These are phyloP conservation scores for Sinhomidia bicolor DNA, from an alignment of 2,888 invertebrate genomes.

Conservation along the genomic window DNA sequence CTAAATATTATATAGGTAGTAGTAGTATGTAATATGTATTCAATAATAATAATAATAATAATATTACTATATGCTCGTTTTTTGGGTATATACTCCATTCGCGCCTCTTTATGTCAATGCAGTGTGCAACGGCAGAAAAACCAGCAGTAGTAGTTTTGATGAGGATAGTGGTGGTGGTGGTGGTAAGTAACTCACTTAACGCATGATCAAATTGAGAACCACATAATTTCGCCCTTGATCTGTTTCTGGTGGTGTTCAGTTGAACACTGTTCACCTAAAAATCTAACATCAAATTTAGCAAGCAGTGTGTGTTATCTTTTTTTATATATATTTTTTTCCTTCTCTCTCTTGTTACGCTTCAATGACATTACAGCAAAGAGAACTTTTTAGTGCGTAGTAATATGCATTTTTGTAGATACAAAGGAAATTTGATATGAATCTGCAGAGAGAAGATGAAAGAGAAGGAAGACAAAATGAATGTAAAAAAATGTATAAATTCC, in stretches of 20 bases:
- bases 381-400: conserved; percentile 22
- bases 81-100: not conserved
- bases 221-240: conserved; percentile 73
- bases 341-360: not conserved
- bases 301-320: conserved; percentile 1
- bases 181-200: conserved; percentile 61
- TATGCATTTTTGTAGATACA: not conserved
- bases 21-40: too few relatives aligned
- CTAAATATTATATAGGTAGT: too few relatives aligned
- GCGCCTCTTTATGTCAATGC: too few relatives aligned
- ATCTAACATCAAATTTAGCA: conserved; percentile 31
- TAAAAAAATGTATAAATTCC: not conserved
- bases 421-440: conserved; percentile 21
- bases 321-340: conserved; percentile 7
- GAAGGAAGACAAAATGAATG: not conserved
- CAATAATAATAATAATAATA: too few relatives aligned
- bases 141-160: too few relatives aligned
- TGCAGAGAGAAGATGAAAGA: not conserved
- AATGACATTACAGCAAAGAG: too few relatives aligned
- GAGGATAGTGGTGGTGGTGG: not conserved
- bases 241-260: conserved; percentile 49
- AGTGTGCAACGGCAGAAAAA: too few relatives aligned
- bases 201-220: conserved; percentile 73
- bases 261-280: conserved; percentile 49
- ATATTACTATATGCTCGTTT: not conserved